phyloP scores from a whole-genome alignment of 2,113 vertebrate species.

The Hydropotes inermis region DNA sequence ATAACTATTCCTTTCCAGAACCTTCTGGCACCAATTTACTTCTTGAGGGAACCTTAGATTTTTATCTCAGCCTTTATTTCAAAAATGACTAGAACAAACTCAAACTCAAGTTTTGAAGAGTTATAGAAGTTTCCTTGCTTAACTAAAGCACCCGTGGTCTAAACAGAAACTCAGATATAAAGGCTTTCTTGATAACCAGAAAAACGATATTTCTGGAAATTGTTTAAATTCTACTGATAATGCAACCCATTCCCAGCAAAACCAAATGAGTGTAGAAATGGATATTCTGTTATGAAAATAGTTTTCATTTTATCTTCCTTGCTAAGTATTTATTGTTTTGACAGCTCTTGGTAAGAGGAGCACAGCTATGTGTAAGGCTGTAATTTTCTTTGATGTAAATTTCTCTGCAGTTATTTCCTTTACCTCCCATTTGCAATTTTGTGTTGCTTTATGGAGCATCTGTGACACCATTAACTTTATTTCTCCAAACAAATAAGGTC shows the following conservation, averaged over 20 bases:
- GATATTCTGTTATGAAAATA: neutral
- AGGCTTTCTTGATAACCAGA: neutral
- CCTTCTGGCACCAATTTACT: neutral
- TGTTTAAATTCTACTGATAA: neutral
- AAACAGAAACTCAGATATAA: conserved; percentile 10
- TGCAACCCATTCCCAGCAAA: neutral
- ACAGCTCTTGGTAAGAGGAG: neutral
- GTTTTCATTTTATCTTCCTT: conserved; percentile 16
- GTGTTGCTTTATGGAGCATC: conserved; percentile 6
- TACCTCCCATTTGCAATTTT: neutral
- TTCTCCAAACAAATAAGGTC: neutral
- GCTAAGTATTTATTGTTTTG: neutral
- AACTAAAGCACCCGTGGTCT: neutral
- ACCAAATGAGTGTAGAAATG: neutral
- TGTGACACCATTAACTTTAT: conserved; percentile 40
- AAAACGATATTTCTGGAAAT: neutral
- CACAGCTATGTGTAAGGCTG: neutral
- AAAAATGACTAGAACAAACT: neutral
- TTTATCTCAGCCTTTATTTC: neutral
- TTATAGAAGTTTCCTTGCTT: neutral
- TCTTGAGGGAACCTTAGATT: neutral
- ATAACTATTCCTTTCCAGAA: neutral
- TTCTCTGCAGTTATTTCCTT: neutral
- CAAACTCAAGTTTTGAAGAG: neutral
- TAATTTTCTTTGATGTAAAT: neutral